Percentiles rank a stretch among this genome's conserved stretches.
Conservation (phyloP, 2,888 invertebrate genomes). For the Stratiomys singularior region DNA sequence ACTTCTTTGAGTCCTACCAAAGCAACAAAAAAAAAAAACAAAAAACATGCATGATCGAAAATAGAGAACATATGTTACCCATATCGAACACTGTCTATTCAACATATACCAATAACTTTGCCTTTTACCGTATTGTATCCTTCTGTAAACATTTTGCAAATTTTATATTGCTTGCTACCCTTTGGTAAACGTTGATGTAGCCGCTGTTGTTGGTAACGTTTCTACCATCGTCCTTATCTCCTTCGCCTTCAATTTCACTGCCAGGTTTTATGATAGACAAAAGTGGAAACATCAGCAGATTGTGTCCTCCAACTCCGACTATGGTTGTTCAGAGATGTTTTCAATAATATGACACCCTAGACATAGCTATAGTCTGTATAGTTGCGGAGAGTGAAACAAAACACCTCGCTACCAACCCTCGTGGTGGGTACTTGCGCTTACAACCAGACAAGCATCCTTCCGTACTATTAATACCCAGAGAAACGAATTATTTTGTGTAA, state of each 20-base stretch:
- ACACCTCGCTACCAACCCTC: too few relatives aligned
- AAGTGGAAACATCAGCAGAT: slow-evolving; percentile 45
- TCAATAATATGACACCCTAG: slow-evolving; percentile 21
- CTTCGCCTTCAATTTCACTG: background rate
- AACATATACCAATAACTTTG: background rate
- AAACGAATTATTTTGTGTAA: slow-evolving; percentile 10
- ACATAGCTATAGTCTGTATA: background rate
- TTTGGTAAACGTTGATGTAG: background rate
- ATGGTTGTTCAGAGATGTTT: slow-evolving; percentile 19
- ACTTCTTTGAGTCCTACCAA: too few relatives aligned
- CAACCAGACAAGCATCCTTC: background rate
- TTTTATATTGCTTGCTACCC: background rate
- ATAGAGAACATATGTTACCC: slow-evolving; percentile 24
- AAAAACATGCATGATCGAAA: slow-evolving; percentile 18
- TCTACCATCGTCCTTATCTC: background rate
- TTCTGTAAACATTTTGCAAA: slow-evolving; percentile 22
- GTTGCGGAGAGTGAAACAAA: background rate
- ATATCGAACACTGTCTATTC: background rate
- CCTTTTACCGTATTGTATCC: slow-evolving; percentile 7
- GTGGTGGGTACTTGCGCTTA: background rate
- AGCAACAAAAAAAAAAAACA: too few relatives aligned
- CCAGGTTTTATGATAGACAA: slow-evolving; percentile 38
- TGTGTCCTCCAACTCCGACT: background rate
- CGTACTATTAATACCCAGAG: background rate
- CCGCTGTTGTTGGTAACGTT: background rate